Conservation (phyloP, 37 sponge, comb jelly and placozoan species). For the Hexactinellida sp. region DNA sequence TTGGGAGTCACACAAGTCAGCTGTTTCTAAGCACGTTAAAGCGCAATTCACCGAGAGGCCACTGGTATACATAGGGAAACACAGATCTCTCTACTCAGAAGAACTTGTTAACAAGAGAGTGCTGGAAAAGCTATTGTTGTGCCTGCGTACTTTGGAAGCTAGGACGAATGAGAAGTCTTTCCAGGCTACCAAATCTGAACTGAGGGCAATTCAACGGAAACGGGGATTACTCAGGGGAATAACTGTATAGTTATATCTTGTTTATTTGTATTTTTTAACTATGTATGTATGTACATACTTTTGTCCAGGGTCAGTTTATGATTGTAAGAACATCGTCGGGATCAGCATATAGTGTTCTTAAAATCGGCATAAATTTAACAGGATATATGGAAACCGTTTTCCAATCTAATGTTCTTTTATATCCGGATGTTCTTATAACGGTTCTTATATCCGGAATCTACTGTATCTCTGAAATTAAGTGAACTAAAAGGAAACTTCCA, state of each 20-base stretch:
- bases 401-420: too few relatives aligned
- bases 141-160: background rate
- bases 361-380: too few relatives aligned
- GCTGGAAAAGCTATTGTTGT: background rate
- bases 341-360: too few relatives aligned
- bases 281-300: too few relatives aligned
- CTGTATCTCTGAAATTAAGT: too few relatives aligned
- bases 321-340: too few relatives aligned
- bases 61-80: background rate
- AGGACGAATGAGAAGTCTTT: background rate
- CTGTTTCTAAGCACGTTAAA: background rate
- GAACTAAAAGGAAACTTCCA: too few relatives aligned
- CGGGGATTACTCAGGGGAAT: background rate
- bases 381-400: too few relatives aligned
- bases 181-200: background rate
- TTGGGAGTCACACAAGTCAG: slow-evolving; percentile 8
- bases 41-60: background rate
- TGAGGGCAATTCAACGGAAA: background rate
- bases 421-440: too few relatives aligned
- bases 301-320: too few relatives aligned
- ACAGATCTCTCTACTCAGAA: background rate
- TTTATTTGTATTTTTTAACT: too few relatives aligned
- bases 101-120: background rate
- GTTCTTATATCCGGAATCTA: too few relatives aligned
- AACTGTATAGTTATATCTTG: background rate